Conservation (phyloP, 2,888 invertebrate genomes). For the Pogonocherus hispidulus region DNA sequence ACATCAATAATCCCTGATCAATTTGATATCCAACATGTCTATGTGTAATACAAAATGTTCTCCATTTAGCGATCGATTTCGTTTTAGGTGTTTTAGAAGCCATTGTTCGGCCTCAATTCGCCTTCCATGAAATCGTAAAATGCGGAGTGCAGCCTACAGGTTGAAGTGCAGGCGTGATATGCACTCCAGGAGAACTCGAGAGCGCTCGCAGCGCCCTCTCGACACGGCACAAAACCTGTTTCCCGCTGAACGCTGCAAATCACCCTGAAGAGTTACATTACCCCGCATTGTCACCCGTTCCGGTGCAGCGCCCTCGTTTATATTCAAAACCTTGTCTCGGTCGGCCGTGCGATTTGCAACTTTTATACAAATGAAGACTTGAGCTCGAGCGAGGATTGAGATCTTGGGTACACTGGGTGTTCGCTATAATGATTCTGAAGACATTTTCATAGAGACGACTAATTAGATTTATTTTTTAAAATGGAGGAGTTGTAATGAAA, state of each 20-base stretch:
- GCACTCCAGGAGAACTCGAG: conserved; percentile 33
- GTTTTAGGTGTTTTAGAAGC: no score
- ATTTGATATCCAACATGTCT: no score
- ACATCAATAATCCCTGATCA: no score
- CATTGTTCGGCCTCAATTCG: conserved; percentile 13
- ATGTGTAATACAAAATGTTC: no score
- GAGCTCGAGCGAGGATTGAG: background rate
- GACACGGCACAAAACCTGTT: conserved; percentile 24
- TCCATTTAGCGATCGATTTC: no score
- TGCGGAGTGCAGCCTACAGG: conserved; percentile 26
- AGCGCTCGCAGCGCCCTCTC: conserved; percentile 40
- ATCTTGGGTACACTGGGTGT: background rate
- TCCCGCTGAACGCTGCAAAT: conserved; percentile 55
- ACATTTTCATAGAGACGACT: no score
- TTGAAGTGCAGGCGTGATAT: conserved; percentile 31
- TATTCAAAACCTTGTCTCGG: conserved; percentile 53
- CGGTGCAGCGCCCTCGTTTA: conserved; percentile 49
- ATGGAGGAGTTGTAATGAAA: no score
- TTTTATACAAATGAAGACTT: conserved; percentile 51
- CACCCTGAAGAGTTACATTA: conserved; percentile 62
- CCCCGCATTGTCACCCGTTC: conserved; percentile 52
- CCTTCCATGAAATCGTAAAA: conserved; percentile 13
- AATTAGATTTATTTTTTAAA: no score
- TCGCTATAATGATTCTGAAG: no score
- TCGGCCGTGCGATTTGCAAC: conserved; percentile 49